Percentiles rank a stretch among this genome's conserved stretches.
These are phyloP conservation scores for Neotoma lepida DNA, from an alignment of 2,113 vertebrate species.

Conservation along the genomic window DNA sequence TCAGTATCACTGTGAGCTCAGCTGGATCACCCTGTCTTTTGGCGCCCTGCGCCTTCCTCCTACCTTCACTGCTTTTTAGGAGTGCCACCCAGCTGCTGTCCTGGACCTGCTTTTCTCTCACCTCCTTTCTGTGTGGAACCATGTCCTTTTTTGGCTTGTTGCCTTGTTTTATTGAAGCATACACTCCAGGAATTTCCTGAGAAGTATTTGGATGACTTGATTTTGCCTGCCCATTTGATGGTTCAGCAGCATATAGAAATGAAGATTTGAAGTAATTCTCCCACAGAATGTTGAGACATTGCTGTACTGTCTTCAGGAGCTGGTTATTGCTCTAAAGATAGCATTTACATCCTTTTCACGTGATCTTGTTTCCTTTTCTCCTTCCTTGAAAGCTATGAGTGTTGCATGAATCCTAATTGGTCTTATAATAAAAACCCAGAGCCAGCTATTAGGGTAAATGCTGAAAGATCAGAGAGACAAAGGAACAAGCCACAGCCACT, in stretches of 20 bases:
- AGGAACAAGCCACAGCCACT: no score
- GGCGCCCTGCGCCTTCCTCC: background rate
- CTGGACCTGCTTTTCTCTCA: background rate
- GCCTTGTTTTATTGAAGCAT: background rate
- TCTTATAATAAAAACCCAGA: no score
- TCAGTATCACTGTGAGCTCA: background rate
- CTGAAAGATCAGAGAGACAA: no score
- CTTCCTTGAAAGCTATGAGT: background rate
- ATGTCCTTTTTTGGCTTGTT: background rate
- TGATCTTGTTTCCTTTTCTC: background rate
- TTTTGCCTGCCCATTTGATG: background rate
- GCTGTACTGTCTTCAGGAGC: background rate
- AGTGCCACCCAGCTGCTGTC: background rate
- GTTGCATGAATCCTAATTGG: no score
- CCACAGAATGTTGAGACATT: background rate
- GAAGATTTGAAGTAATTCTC: conserved; percentile 25
- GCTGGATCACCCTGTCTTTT: background rate
- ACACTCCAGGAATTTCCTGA: background rate
- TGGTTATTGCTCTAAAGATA: background rate
- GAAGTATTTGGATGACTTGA: background rate
- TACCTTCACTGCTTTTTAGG: background rate
- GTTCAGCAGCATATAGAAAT: background rate
- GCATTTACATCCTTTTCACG: background rate
- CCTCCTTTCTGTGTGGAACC: background rate
- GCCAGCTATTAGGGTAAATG: no score